A percentile compares a stretch with the other conserved stretches of the same genome.
Conservation (phyloP, 1,140 invertebrate species). For the Nasonia vitripennis region DNA sequence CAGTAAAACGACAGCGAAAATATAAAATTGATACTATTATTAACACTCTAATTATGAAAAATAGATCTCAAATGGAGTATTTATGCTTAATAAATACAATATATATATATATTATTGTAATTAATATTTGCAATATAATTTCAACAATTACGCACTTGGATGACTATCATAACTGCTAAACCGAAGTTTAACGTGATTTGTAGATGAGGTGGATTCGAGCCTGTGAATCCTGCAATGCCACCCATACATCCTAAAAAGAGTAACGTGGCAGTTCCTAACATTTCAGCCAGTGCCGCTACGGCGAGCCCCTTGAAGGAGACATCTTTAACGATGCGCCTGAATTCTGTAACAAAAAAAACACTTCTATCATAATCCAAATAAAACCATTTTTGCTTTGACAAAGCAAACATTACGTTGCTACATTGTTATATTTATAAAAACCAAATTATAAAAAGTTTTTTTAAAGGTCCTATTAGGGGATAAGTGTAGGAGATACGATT, state of each 20-base stretch:
- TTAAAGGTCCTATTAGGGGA: no score
- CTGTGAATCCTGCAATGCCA: conserved; percentile 70
- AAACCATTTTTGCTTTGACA: no score
- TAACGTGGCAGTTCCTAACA: conserved; percentile 83
- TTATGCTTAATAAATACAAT: background rate
- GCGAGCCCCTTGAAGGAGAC: conserved; percentile 53
- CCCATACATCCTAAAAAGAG: conserved; percentile 86
- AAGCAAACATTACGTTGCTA: no score
- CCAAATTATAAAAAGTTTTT: no score
- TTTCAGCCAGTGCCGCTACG: conserved; percentile 75
- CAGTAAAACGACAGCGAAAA: background rate
- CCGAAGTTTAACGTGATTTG: conserved; percentile 82
- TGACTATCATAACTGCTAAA: conserved; percentile 80
- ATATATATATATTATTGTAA: background rate
- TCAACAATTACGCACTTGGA: conserved; percentile 74
- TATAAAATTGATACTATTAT: background rate
- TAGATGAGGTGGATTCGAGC: conserved; percentile 71
- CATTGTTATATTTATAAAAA: no score
- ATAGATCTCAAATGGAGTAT: background rate
- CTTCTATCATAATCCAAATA: no score
- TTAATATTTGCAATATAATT: background rate
- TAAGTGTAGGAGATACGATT: no score
- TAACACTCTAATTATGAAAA: background rate
- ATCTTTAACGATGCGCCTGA: conserved; percentile 45
- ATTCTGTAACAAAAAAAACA: conserved; percentile 53